These are phyloP conservation scores for Hydrochoerus hydrochaeris DNA, from an alignment of 2,113 vertebrate species.

Conservation along the genomic window DNA sequence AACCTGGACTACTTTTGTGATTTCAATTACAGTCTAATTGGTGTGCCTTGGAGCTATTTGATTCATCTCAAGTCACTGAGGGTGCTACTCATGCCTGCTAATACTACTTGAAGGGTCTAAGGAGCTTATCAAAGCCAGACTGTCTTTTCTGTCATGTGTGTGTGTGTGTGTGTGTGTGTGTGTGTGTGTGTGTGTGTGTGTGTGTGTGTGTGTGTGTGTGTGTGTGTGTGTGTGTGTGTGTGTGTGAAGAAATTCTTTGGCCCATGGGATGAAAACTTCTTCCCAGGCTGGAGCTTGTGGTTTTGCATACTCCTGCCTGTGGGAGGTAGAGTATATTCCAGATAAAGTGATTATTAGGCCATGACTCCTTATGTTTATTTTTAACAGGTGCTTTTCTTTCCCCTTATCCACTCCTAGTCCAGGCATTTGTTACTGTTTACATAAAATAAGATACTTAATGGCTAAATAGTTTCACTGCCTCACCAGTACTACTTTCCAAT, in stretches of 20 bases:
- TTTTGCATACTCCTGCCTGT: neutral
- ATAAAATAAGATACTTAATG: neutral
- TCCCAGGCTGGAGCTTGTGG: neutral
- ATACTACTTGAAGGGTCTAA: neutral
- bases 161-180: neutral
- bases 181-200: fast-evolving
- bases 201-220: neutral
- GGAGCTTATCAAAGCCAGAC: neutral
- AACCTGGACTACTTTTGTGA: neutral
- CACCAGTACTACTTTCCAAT: neutral
- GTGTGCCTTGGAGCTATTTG: neutral
- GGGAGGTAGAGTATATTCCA: neutral
- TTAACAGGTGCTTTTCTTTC: neutral
- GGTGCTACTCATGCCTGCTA: neutral
- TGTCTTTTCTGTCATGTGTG: neutral
- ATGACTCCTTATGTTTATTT: neutral
- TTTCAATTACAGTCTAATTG: neutral
- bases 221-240: neutral
- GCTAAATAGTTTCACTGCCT: neutral
- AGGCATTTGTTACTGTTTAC: neutral
- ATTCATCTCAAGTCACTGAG: neutral
- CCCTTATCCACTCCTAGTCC: neutral
- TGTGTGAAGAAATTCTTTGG: neutral
- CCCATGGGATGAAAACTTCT: neutral
- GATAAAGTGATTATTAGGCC: neutral